Conservation (phyloP, 2,888 invertebrate species). For the Pristionchus mayeri region DNA sequence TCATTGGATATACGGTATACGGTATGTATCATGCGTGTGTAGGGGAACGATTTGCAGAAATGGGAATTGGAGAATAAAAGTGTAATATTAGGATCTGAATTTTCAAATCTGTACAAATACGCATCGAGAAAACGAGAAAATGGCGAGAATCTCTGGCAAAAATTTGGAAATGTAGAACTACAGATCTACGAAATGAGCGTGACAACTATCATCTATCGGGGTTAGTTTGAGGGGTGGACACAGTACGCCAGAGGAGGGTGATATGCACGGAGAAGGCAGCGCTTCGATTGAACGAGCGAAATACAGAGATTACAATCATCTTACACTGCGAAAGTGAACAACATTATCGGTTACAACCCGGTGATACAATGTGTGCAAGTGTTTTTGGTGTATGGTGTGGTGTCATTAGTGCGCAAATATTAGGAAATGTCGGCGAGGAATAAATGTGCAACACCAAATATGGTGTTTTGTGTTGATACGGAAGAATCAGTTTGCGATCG, state of each 20-base stretch:
- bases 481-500: not conserved
- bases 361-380: conserved; percentile 22
- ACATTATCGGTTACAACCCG: conserved; percentile 17
- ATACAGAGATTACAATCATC: conserved; percentile 31
- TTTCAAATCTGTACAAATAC: conserved; percentile 34
- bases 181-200: conserved; percentile 40
- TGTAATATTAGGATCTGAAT: not conserved
- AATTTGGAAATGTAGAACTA: not conserved
- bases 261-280: not conserved
- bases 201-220: conserved; percentile 5
- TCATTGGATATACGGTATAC: not conserved
- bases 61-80: not conserved
- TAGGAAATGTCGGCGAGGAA: not conserved
- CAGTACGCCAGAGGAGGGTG: not conserved
- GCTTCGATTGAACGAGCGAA: not conserved
- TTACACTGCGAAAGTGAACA: conserved; percentile 17
- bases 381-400: conserved; percentile 10
- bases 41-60: not conserved
- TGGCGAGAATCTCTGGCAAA: conserved; percentile 35
- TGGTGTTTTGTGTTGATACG: conserved; percentile 1
- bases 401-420: conserved; percentile 27
- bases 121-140: conserved; percentile 5
- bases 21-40: conserved; percentile 34
- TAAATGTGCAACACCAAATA: not conserved
- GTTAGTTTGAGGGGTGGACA: not conserved